Evolutionary conservation across 1,140 invertebrate species (phyloP), one percentile per base, ranked within the genome.

Genomic region (Metaphire vulgaris): DNA sequence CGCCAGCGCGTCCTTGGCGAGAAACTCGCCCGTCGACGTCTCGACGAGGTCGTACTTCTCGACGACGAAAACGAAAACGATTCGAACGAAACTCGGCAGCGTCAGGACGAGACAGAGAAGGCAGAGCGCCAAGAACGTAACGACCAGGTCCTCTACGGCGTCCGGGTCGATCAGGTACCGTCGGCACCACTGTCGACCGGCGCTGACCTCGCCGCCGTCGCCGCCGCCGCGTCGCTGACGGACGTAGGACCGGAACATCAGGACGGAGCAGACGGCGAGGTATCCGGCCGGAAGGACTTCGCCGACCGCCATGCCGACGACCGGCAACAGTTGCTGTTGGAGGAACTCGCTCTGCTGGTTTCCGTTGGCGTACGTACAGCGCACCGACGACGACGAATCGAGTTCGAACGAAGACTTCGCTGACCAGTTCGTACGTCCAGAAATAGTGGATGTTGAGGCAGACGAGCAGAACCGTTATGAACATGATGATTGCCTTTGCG

Each of bases 391-490:
- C 26, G 71, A 74, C 67, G 29, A 69, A 68, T 70, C 74, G 67
- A 28, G 69, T n/a, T n/a, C n/a, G n/a, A n/a, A n/a, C n/a, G 31
- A 14, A 68, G n/a, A 76, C 79, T n/a, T 79, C 78, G 26, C 67
- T 77, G 0, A 79, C 76, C 28, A 85, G 72, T 2, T 82, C 83
- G 56, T 80, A 80, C 0, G 85, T 85, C 83, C 85, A 85, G 80
- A 86, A 86, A 79, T 81, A 84, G 76, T 86, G 84, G 31, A 85
- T 81, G 78, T 86, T 85, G 29, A 86, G 76, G 73, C 82, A 83
- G 65, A 85, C 79, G 0, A 86, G 77, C 0, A 86, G 65, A 16
- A 85, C 82, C 12, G 80, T 80, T 2, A 85, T 80, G 1, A 85
- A 79, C 21, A 86, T 70, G 34, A 83, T 78, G 66, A 84, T 80